Percentiles rank a stretch among this genome's conserved stretches.
Conservation (phyloP, 2,888 invertebrate species). For the Drosophila borborema region DNA sequence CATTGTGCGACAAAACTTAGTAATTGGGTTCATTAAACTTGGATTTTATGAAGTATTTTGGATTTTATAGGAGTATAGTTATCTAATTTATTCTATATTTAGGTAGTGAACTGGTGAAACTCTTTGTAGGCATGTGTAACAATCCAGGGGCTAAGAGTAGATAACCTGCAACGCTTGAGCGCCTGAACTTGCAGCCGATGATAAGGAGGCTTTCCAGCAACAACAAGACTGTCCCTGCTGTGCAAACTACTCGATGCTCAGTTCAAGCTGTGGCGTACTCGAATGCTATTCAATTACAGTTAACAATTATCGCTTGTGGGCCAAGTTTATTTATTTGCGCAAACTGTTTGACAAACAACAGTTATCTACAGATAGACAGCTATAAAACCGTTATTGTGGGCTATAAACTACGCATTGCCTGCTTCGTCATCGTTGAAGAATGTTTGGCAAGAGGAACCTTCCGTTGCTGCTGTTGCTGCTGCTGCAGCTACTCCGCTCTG, state of each 20-base stretch:
- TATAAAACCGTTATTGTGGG: conserved; percentile 47
- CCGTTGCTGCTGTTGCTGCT: conserved; percentile 32
- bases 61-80: no score
- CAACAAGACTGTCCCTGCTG: conserved; percentile 39
- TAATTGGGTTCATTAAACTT: background rate
- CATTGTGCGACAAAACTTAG: conserved; percentile 4
- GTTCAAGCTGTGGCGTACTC: conserved; percentile 31
- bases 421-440: conserved; percentile 23
- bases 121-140: conserved; percentile 3
- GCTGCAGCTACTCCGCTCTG: conserved; percentile 38
- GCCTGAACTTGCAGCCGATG: conserved; percentile 51
- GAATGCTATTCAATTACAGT: conserved; percentile 54
- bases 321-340: conserved; percentile 26
- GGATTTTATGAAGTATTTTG: no score
- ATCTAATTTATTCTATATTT: background rate
- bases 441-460: conserved; percentile 27
- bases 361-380: conserved; percentile 48
- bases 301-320: conserved; percentile 49
- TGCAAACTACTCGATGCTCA: conserved; percentile 41
- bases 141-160: conserved; percentile 17
- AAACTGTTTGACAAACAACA: conserved; percentile 45
- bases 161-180: conserved; percentile 49
- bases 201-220: conserved; percentile 50
- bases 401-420: conserved; percentile 48
- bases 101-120: background rate